These are phyloP conservation scores for Cinclus cinclus DNA, from an alignment of 2,113 vertebrate genomes.

Conservation along the genomic window DNA sequence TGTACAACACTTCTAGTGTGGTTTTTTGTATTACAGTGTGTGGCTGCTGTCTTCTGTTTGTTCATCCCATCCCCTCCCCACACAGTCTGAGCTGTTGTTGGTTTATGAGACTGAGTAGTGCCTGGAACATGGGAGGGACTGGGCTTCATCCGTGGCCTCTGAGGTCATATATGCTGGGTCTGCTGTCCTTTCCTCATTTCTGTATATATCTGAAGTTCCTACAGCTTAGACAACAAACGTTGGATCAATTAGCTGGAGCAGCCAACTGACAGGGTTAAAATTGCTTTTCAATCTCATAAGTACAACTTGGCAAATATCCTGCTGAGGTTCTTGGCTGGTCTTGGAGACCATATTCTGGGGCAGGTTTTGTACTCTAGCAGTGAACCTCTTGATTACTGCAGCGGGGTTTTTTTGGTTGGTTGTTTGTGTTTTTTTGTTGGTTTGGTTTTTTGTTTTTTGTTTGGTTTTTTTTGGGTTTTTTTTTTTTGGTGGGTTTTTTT, in stretches of 20 bases:
- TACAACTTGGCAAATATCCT: not conserved
- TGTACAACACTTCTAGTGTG: not conserved
- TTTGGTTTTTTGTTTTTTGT: too few relatives aligned
- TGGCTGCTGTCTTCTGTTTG: not conserved
- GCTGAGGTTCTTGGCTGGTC: not conserved
- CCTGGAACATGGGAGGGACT: not conserved
- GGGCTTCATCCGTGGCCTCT: not conserved
- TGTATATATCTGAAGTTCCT: not conserved
- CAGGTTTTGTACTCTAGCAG: not conserved
- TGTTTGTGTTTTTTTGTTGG: too few relatives aligned
- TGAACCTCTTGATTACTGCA: not conserved
- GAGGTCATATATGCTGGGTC: not conserved
- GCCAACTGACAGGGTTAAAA: not conserved
- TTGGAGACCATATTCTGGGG: not conserved
- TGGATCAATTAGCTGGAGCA: not conserved
- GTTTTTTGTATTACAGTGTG: not conserved
- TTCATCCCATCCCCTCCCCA: not conserved
- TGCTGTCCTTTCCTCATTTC: not conserved
- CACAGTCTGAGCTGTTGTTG: not conserved
- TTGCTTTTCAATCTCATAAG: not conserved
- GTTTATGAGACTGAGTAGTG: not conserved
- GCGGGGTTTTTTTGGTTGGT: too few relatives aligned
- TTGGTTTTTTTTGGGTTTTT: not conserved
- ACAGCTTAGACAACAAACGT: not conserved
- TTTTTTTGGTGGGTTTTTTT: not conserved